These are phyloP conservation scores for Congeria kusceri DNA, from an alignment of 2,888 invertebrate species.

Conservation along the genomic window DNA sequence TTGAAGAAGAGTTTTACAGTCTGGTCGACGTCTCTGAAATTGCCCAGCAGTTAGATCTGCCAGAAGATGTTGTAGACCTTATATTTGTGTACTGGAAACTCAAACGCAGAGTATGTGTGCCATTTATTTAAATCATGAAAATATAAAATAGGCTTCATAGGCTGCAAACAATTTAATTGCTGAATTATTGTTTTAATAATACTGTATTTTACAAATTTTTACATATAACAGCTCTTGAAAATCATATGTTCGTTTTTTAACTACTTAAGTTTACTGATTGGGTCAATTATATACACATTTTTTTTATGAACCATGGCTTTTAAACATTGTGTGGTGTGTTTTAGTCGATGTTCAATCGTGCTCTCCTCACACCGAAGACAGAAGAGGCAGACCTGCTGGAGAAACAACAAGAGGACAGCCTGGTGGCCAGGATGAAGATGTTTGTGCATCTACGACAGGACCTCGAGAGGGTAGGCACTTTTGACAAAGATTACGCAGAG, in stretches of 20 bases:
- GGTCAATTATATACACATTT: no score
- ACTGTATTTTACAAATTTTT: no score
- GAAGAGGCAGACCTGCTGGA: conserved; percentile 94
- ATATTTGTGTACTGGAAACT: conserved; percentile 99
- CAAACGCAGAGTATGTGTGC: conserved; percentile 89
- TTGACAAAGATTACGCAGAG: no score
- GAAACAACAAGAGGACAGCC: conserved; percentile 93
- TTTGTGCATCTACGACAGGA: conserved; percentile 98
- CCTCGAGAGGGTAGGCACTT: conserved; percentile 91
- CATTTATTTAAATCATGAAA: not conserved
- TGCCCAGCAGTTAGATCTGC: conserved; percentile 90
- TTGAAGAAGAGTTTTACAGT: conserved; percentile 96
- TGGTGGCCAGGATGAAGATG: conserved; percentile 95
- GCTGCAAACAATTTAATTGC: no score
- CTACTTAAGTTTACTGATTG: no score
- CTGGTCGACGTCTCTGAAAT: conserved; percentile 90
- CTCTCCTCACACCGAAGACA: conserved; percentile 93
- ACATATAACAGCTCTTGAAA: no score
- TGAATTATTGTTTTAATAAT: no score
- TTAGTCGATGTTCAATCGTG: conserved; percentile 93
- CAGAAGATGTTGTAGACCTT: conserved; percentile 93
- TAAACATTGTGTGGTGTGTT: conserved; percentile 60
- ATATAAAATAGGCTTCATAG: no score
- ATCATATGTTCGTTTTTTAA: no score
- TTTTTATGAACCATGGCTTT: no score